Base-by-base conservation (phyloP, 2,888 invertebrate species). In the Sylvicola fuscatus region DNA sequence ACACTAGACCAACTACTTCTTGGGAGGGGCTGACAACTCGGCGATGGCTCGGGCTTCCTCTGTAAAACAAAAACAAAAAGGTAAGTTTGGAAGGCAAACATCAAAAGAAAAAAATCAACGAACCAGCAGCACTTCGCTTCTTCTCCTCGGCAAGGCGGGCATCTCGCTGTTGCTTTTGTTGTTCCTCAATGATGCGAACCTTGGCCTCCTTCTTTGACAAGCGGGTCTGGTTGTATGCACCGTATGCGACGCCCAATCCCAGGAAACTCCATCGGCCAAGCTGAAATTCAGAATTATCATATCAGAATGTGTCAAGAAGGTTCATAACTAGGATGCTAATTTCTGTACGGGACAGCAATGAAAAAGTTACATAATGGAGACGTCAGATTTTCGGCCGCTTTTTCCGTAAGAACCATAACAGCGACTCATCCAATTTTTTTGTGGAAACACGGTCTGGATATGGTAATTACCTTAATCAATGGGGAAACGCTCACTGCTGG, bases 251-350 rank as follows among this genome's bases (percentile, higher is more conserved):
- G 21, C 86, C 86, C 1, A 67, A 62, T 1, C 67, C 52, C 3
- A 87, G 65, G 49, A 84, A 65, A 37, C 75, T 74, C 83, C 84
- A 87, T 51, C 87, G 68, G 39, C 74, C 73, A 49, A 83, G 81
- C 81, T 82, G 55, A 7, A 64, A 50, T 40, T 42, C 42, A 49
- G 49, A 58, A 60, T 59, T 57, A 58, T 60, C 56, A 56, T 52
- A 42, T n/a, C n/a, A n/a, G n/a, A n/a, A n/a, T n/a, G n/a, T n/a
- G n/a, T n/a, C n/a, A n/a, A n/a, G n/a, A n/a, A n/a, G n/a, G n/a
- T n/a, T n/a, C n/a, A n/a, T n/a, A n/a, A n/a, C n/a, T n/a, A n/a
- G n/a, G n/a, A n/a, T n/a, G n/a, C n/a, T n/a, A n/a, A n/a, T n/a
- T n/a, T n/a, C n/a, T n/a, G n/a, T n/a, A n/a, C n/a, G n/a, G n/a